Base-by-base conservation (phyloP, 2,888 invertebrate genomes). In the Neuroscelio doddi region DNA sequence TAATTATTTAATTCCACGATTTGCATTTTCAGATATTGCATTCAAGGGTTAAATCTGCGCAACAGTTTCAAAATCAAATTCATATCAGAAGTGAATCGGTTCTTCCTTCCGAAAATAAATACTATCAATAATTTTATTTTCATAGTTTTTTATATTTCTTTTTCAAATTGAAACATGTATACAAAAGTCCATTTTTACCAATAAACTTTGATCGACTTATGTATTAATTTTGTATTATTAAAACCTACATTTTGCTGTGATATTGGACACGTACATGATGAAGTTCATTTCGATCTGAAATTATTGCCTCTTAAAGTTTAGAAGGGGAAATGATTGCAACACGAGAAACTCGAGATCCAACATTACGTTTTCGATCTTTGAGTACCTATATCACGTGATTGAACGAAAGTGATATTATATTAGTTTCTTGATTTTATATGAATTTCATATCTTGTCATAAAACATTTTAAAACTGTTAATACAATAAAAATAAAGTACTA, bases 41-140 rank as follows among this genome's bases (percentile, higher is more conserved):
- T 32, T 36, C 45, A 56, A 62, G 74, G 46, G 67, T 71, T 5
- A 71, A 70, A 55, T 74, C 74, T 16, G 74, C 74, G 17, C 69
- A 67, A 45, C 70, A 71, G 38, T 72, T 72, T 16, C 69, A 72
- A 3, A 10, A 12, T 7, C 1, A 34, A 34, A 1, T 12, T 1
- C 10, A 29, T 39, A 47, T 17, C 7, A 39, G 17, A 45, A 16
- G 26, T 7, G 4, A 5, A 32, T 26, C n/a, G 9, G 45, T 36
- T 62, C 46, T 50, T 51, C 51, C 51, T 47, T 45, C 10, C 5
- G 21, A 2, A 21, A 21, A 2, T 21, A 21, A 21, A 21, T 21
- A n/a, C n/a, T n/a, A n/a, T n/a, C n/a, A n/a, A n/a, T n/a, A n/a
- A n/a, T n/a, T n/a, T 21, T 21, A 21, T 5, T 21, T 5, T 5